Conservation (phyloP, 1,140 invertebrate species). For the Acromyrmex echinatior region DNA sequence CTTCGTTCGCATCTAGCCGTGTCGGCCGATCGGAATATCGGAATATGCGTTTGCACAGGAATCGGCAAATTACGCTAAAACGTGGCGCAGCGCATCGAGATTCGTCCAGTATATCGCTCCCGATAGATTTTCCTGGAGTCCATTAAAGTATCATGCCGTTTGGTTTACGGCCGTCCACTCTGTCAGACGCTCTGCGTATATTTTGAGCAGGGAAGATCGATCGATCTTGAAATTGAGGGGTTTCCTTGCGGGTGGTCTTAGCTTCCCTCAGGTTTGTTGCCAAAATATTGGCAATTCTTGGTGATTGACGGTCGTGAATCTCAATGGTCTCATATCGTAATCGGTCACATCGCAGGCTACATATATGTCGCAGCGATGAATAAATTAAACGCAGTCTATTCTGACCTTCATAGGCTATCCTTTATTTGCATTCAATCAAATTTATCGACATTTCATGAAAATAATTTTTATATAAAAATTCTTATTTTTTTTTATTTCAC, state of each 20-base stretch:
- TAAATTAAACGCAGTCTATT: slow-evolving; percentile 1
- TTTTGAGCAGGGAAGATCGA: slow-evolving; percentile 65
- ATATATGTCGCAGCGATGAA: background rate
- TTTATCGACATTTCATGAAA: background rate
- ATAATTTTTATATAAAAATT: background rate
- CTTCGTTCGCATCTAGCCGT: slow-evolving; percentile 10
- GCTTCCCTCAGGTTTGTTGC: slow-evolving; percentile 32
- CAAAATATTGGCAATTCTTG: slow-evolving; percentile 66
- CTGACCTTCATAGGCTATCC: too few relatives aligned
- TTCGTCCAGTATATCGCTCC: slow-evolving; percentile 28
- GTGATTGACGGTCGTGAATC: slow-evolving; percentile 65
- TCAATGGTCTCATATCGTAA: background rate
- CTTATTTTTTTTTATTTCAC: background rate
- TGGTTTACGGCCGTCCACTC: slow-evolving; percentile 55
- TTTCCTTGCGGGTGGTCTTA: background rate
- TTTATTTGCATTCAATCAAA: background rate
- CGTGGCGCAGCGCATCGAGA: slow-evolving; percentile 32
- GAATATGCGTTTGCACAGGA: slow-evolving; percentile 81
- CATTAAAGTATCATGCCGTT: slow-evolving; percentile 63
- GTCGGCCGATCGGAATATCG: slow-evolving; percentile 77
- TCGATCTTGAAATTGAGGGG: slow-evolving; percentile 43
- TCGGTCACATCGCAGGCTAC: background rate
- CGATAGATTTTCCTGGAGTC: slow-evolving; percentile 25
- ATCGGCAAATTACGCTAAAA: slow-evolving; percentile 85
- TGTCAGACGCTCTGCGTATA: slow-evolving; percentile 8